These are phyloP conservation scores for Thomomys bottae DNA, from an alignment of 2,113 vertebrate species.

Conservation along the genomic window DNA sequence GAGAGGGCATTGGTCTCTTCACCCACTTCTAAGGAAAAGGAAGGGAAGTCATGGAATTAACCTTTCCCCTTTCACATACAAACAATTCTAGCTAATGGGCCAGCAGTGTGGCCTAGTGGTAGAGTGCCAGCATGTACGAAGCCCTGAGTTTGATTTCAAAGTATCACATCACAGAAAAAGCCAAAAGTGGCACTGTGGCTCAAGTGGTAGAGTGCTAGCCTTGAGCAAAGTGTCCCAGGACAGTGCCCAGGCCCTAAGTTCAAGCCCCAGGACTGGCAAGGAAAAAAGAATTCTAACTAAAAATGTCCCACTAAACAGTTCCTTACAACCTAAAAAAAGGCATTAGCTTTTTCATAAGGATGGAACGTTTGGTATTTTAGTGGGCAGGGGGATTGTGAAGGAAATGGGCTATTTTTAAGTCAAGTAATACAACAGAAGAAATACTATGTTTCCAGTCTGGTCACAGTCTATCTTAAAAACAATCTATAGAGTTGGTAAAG, in stretches of 20 bases:
- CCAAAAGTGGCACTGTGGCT: too few species aligned
- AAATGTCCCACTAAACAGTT: conserved; percentile 6
- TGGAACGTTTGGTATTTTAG: not conserved
- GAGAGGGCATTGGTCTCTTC: not conserved
- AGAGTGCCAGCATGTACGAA: too few species aligned
- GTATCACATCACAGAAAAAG: too few species aligned
- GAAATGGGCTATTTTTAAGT: conserved; percentile 39
- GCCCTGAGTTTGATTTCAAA: too few species aligned
- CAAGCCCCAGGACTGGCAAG: too few species aligned
- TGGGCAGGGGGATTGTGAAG: too few species aligned
- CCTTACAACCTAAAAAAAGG: conserved; percentile 12
- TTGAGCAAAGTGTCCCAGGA: too few species aligned
- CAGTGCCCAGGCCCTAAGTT: too few species aligned
- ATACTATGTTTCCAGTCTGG: conserved; percentile 32
- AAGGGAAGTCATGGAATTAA: not conserved
- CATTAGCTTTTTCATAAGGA: not conserved
- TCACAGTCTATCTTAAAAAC: conserved; percentile 35
- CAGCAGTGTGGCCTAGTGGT: too few species aligned
- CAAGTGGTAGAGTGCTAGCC: too few species aligned
- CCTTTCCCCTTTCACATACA: conserved; percentile 38
- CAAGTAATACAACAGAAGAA: conserved; percentile 35
- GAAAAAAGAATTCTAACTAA: conserved; percentile 31
- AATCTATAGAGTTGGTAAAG: conserved; percentile 34
- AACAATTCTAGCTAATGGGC: too few species aligned
- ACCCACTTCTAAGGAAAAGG: conserved; percentile 32